Percentiles rank a stretch among this genome's conserved stretches.
These are phyloP conservation scores for Thysanoteuthis rhombus DNA, from an alignment of 2,888 invertebrate genomes.

Conservation along the genomic window DNA sequence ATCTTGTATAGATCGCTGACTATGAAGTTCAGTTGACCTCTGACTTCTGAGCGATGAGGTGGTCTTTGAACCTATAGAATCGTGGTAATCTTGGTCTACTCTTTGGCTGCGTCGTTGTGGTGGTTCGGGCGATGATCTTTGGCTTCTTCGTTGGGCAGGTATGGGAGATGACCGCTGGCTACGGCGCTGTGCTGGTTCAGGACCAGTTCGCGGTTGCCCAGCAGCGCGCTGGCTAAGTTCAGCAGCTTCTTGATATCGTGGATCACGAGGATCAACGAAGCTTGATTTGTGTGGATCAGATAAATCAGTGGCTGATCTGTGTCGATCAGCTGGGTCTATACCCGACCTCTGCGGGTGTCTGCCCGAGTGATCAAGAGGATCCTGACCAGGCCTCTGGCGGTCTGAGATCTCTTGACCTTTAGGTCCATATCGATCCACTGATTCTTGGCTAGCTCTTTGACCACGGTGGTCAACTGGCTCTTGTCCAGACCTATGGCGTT, in stretches of 20 bases:
- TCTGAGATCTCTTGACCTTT: constrained; percentile 26
- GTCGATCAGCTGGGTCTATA: constrained; percentile 1
- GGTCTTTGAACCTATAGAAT: not conserved
- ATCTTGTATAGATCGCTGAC: constrained; percentile 19
- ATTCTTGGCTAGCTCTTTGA: constrained; percentile 27
- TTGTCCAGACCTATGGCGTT: constrained; percentile 30
- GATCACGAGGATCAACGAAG: constrained; percentile 19
- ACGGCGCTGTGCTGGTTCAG: not conserved
- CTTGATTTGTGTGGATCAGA: constrained; percentile 24
- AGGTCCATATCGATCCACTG: constrained; percentile 23
- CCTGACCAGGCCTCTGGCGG: constrained; percentile 14
- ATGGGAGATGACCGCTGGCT: constrained; percentile 21
- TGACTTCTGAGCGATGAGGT: constrained; percentile 12
- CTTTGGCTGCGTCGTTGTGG: constrained; percentile 20
- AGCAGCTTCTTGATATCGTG: constrained; percentile 18
- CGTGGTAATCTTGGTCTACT: constrained; percentile 20
- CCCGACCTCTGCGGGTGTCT: not conserved
- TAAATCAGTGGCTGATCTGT: not conserved
- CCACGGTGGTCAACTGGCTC: constrained; percentile 23
- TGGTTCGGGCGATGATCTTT: constrained; percentile 24
- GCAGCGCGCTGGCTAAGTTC: not conserved
- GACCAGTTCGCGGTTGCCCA: constrained; percentile 17
- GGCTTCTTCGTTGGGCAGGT: constrained; percentile 21
- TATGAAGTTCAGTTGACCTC: constrained; percentile 22
- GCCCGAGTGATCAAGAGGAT: constrained; percentile 1